These are phyloP conservation scores for Rhinoptilus africanus DNA, from an alignment of 2,113 vertebrate species.

Conservation along the genomic window DNA sequence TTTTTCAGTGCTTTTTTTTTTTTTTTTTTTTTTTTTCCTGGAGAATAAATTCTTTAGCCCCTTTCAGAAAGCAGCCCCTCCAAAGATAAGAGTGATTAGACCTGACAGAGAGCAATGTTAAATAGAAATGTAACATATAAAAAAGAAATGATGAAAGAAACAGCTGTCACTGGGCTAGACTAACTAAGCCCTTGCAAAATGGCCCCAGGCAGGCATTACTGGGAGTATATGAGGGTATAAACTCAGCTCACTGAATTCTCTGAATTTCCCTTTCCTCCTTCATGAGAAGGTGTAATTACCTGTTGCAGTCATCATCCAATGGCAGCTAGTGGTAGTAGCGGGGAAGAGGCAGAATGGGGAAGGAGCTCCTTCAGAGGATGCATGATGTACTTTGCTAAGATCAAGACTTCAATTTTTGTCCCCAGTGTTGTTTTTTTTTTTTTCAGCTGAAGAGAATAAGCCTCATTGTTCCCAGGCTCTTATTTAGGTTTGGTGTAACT, in stretches of 20 bases:
- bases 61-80: not conserved
- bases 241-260: not conserved
- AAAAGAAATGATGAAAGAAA: conserved; percentile 21
- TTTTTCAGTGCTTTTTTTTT: not conserved
- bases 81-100: not conserved
- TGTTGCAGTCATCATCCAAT: not conserved
- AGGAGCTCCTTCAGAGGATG: not conserved
- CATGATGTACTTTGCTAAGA: not conserved
- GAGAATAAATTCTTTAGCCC: not conserved
- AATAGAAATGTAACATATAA: not conserved
- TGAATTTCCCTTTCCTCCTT: not conserved
- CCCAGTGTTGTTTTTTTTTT: not conserved
- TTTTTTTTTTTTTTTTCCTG: not conserved
- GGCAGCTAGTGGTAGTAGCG: not conserved
- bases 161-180: not conserved
- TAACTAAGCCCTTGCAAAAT: not conserved
- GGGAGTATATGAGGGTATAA: not conserved
- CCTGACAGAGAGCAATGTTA: not conserved
- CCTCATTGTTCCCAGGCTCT: not conserved
- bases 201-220: not conserved
- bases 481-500: not conserved
- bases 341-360: not conserved
- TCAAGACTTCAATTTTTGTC: not conserved
- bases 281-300: not conserved
- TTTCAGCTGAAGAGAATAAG: not conserved